These are phyloP conservation scores for Busseola fusca DNA, from an alignment of 2,888 invertebrate genomes.

Conservation along the genomic window DNA sequence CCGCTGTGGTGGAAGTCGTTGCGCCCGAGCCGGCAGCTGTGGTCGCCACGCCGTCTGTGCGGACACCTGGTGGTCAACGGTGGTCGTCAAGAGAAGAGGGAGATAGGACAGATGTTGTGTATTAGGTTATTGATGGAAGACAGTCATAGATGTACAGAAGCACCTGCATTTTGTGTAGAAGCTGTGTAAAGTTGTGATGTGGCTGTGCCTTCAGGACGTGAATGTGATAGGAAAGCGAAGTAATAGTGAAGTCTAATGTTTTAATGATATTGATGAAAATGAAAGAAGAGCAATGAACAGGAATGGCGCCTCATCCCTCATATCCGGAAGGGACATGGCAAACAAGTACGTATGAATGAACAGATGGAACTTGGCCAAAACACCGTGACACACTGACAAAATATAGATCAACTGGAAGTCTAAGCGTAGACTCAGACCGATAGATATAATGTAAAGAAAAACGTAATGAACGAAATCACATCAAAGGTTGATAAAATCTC, in stretches of 20 bases:
- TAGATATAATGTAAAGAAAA: constrained; percentile 17
- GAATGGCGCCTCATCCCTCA: constrained; percentile 29
- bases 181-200: constrained; percentile 15
- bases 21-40: constrained; percentile 55
- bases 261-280: constrained; percentile 28
- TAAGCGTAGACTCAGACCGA: constrained; percentile 29
- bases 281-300: constrained; percentile 38
- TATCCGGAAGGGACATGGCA: constrained; percentile 48
- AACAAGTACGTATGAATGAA: constrained; percentile 61
- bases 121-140: constrained; percentile 62
- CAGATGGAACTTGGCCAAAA: constrained; percentile 61
- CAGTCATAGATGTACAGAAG: constrained; percentile 46
- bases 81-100: constrained; percentile 86
- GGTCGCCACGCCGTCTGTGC: constrained; percentile 89
- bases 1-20: constrained; percentile 73
- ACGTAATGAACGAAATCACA: constrained; percentile 17
- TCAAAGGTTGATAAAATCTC: constrained; percentile 10
- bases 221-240: constrained; percentile 35
- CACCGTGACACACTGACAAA: constrained; percentile 61
- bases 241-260: constrained; percentile 22
- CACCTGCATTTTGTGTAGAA: constrained; percentile 10
- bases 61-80: constrained; percentile 89
- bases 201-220: constrained; percentile 30
- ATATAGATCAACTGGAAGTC: constrained; percentile 59
- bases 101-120: constrained; percentile 77